phyloP scores from a whole-genome alignment of 2,113 vertebrate genomes.

The Oryzias melastigma region DNA sequence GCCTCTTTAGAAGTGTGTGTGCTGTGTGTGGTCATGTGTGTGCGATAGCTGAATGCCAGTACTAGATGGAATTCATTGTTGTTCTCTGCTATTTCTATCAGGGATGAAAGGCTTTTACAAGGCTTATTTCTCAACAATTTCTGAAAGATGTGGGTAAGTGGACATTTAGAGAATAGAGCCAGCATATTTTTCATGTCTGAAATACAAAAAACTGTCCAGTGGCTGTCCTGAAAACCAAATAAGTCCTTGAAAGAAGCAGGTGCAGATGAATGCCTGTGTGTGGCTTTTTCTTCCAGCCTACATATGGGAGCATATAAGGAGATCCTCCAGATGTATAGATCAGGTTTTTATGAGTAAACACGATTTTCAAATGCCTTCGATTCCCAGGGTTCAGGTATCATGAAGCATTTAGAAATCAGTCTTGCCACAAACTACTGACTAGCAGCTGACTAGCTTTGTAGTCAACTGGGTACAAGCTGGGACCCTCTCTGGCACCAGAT shows the following conservation, averaged over 20 bases:
- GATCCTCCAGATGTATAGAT: not conserved
- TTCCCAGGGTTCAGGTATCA: not conserved
- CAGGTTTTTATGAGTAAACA: not conserved
- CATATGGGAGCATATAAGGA: constrained; percentile 1
- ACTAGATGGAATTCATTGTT: constrained; percentile 53
- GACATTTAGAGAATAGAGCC: constrained; percentile 21
- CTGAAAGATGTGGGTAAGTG: constrained; percentile 38
- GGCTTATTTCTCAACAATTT: constrained; percentile 20
- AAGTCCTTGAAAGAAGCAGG: constrained; percentile 41
- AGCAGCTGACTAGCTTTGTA: constrained; percentile 11
- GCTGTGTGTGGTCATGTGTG: constrained; percentile 2
- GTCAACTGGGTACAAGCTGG: constrained; percentile 61
- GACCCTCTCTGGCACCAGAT: constrained; percentile 72
- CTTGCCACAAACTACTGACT: constrained; percentile 2
- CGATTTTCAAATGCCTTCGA: not conserved
- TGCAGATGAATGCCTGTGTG: constrained; percentile 24
- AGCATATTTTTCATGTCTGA: constrained; percentile 8
- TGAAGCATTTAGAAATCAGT: not conserved
- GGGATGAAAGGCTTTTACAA: constrained; percentile 30
- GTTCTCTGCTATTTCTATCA: constrained; percentile 40
- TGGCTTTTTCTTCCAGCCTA: constrained; percentile 18
- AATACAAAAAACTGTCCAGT: constrained; percentile 22
- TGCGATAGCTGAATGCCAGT: constrained; percentile 20
- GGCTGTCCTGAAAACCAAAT: constrained; percentile 28
- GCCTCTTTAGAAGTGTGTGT: constrained; percentile 14